A percentile compares a stretch with the other conserved stretches of the same genome.
phyloP scores from a whole-genome alignment of 2,888 invertebrate species.

The Notocelia uddmanniana region DNA sequence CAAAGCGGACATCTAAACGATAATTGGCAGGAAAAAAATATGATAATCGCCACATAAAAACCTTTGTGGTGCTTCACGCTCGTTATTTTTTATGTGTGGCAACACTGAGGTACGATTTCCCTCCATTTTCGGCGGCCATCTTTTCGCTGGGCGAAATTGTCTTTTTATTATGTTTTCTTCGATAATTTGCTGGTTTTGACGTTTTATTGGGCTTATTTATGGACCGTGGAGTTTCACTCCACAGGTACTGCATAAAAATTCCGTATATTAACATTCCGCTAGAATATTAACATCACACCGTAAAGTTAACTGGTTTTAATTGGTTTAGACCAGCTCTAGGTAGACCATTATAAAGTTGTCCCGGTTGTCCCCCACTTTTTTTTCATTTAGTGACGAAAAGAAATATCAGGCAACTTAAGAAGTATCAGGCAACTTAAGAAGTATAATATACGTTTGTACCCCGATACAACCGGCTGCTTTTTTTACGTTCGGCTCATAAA shows the following conservation, averaged over 20 bases:
- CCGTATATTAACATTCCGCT: neutral
- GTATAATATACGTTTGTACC: too few species aligned
- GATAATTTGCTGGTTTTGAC: constrained; percentile 39
- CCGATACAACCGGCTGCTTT: neutral
- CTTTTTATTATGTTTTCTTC: constrained; percentile 44
- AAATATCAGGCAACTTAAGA: too few species aligned
- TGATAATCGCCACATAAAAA: constrained; percentile 77
- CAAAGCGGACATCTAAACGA: constrained; percentile 68
- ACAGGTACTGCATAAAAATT: neutral
- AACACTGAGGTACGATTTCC: constrained; percentile 68
- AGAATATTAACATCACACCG: too few species aligned
- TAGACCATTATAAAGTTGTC: too few species aligned
- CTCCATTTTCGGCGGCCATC: constrained; percentile 65
- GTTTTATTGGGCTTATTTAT: constrained; percentile 42
- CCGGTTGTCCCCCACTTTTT: too few species aligned
- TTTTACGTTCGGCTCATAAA: neutral
- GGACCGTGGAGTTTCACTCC: constrained; percentile 2
- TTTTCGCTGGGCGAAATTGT: constrained; percentile 54
- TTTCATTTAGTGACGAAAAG: too few species aligned
- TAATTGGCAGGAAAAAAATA: constrained; percentile 75
- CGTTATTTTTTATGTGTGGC: constrained; percentile 68
- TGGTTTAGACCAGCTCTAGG: too few species aligned
- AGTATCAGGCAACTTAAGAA: too few species aligned
- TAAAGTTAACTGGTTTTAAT: too few species aligned
- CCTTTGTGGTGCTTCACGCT: constrained; percentile 69